Evolutionary conservation across 2,797 vertebrate genomes (phyloP).

Genomic region (Galagoides demidoff): DNA sequence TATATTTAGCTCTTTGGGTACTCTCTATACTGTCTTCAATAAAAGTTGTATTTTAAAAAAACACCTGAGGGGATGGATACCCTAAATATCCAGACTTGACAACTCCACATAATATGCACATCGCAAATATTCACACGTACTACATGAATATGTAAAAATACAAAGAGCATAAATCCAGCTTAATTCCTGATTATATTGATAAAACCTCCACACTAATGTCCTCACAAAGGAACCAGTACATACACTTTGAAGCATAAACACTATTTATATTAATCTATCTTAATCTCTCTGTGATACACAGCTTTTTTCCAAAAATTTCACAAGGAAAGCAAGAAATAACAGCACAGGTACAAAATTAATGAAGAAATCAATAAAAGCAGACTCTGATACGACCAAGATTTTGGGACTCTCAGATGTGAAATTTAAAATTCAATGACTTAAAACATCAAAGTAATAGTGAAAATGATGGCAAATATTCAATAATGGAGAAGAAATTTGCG

Average conservation of each 20-base stretch:
- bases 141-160: not conserved
- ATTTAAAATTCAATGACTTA: not conserved
- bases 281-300: not conserved
- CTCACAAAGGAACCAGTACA: not conserved
- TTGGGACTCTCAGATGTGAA: not conserved
- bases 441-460: not conserved
- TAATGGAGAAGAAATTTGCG: not conserved
- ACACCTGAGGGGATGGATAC: no score
- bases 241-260: not conserved
- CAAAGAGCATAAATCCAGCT: not conserved
- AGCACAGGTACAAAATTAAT: not conserved
- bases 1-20: no score
- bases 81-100: no score
- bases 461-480: not conserved
- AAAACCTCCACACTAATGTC: not conserved
- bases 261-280: not conserved
- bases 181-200: not conserved
- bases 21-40: no score
- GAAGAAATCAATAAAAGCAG: not conserved
- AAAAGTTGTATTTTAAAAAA: no score
- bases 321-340: not conserved
- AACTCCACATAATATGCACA: no score
- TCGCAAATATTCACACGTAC: no score
- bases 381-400: not conserved
- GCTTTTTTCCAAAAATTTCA: not conserved